These are phyloP conservation scores for Tarsius wallacei DNA, from an alignment of 2,797 vertebrate genomes.

Conservation along the genomic window DNA sequence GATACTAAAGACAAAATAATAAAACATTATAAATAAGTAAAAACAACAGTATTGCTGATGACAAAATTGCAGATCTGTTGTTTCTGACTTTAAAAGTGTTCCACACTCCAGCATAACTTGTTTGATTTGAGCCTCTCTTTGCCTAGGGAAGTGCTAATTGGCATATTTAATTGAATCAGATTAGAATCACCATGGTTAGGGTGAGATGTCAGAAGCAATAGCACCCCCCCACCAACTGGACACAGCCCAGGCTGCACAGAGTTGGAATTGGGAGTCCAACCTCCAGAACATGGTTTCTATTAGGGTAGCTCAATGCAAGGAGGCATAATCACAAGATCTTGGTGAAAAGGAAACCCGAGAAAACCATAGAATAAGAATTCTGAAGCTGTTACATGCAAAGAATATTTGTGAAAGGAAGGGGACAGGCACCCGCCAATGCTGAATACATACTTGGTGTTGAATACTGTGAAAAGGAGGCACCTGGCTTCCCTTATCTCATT, in stretches of 20 bases:
- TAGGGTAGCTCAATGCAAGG: background rate
- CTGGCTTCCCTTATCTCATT: background rate
- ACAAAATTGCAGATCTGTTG: background rate
- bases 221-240: fast-evolving
- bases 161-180: background rate
- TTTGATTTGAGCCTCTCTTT: background rate
- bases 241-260: background rate
- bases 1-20: background rate
- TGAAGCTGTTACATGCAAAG: background rate
- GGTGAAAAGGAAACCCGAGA: background rate
- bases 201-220: background rate
- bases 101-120: background rate
- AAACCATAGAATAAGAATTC: background rate
- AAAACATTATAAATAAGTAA: background rate
- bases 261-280: background rate
- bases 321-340: background rate
- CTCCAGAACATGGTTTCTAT: background rate
- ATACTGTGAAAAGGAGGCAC: fast-evolving
- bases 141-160: background rate
- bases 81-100: background rate
- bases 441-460: background rate
- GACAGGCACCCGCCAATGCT: background rate
- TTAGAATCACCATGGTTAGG: background rate
- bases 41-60: background rate
- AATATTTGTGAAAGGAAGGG: background rate